Percentiles rank a stretch among this genome's conserved stretches.
Evolutionary conservation across 2,113 vertebrate species (phyloP).

Genomic region (Microcebus lehilahytsara): DNA sequence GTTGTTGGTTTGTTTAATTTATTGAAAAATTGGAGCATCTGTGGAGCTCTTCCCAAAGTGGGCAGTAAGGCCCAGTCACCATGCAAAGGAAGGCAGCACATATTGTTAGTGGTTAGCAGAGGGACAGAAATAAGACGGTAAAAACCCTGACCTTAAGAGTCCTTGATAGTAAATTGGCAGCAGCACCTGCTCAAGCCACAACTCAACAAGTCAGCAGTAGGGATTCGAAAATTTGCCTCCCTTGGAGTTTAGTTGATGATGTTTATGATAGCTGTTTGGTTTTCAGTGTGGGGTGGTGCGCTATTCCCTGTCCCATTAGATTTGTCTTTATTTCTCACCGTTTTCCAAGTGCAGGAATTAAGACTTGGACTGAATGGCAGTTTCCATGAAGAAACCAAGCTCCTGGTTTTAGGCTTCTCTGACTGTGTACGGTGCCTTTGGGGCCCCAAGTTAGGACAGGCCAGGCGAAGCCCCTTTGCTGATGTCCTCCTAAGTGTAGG

Average conservation of each 20-base stretch:
- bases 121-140: constrained; percentile 30
- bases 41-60: not conserved
- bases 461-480: not conserved
- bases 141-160: constrained; percentile 33
- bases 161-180: constrained; percentile 52
- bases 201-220: constrained; percentile 29
- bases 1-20: constrained; percentile 28
- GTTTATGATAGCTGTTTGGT: not conserved
- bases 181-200: constrained; percentile 21
- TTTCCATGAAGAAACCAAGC: not conserved
- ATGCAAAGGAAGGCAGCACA: not conserved
- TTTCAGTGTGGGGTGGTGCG: not conserved
- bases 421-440: not conserved
- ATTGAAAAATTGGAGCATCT: constrained; percentile 46
- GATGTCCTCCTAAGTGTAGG: not conserved
- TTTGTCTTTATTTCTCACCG: not conserved
- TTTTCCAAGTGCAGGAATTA: constrained; percentile 56
- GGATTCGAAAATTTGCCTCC: constrained; percentile 51
- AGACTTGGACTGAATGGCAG: not conserved
- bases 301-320: constrained; percentile 46
- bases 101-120: constrained; percentile 49
- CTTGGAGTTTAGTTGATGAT: not conserved
- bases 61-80: not conserved
- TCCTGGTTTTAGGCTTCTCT: not conserved
- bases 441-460: not conserved